Percentiles rank a stretch among this genome's conserved stretches.
These are phyloP conservation scores for Alentia gelatinosa DNA, from an alignment of 2,888 invertebrate species.

Conservation along the genomic window DNA sequence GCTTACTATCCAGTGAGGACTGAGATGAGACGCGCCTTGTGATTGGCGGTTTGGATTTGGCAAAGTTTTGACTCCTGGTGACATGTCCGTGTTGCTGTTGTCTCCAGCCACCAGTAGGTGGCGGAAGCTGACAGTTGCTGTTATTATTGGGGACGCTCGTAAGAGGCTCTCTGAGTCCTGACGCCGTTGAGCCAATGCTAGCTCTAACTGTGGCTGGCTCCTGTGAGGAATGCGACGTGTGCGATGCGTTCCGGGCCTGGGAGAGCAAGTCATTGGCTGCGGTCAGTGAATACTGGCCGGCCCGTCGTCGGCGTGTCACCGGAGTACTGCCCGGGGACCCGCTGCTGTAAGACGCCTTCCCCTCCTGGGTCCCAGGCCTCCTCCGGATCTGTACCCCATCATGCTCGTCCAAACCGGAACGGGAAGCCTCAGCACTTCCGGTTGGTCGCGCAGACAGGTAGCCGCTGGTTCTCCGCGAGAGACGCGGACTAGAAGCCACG, in stretches of 20 bases:
- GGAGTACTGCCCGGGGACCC: background rate
- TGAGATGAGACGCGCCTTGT: background rate
- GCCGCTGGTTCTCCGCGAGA: background rate
- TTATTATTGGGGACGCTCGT: background rate
- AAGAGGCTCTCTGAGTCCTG: background rate
- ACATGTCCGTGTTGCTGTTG: background rate
- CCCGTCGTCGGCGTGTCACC: background rate
- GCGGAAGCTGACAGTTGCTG: no score
- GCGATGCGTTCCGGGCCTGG: background rate
- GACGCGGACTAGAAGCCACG: background rate
- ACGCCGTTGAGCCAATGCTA: background rate
- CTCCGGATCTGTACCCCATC: background rate
- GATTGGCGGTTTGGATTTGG: background rate
- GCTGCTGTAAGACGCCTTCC: background rate
- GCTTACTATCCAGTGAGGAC: background rate
- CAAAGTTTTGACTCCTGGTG: background rate
- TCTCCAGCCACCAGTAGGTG: background rate
- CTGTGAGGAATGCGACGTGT: background rate
- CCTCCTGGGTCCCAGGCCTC: background rate
- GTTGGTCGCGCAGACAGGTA: background rate
- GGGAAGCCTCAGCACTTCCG: background rate
- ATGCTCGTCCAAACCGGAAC: background rate
- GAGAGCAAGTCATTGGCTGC: background rate
- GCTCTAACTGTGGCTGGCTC: background rate
- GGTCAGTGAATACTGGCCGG: slow-evolving; percentile 3